Evolutionary conservation across 2,797 vertebrate genomes (phyloP).

Genomic region (Craterocephalus amniculus): DNA sequence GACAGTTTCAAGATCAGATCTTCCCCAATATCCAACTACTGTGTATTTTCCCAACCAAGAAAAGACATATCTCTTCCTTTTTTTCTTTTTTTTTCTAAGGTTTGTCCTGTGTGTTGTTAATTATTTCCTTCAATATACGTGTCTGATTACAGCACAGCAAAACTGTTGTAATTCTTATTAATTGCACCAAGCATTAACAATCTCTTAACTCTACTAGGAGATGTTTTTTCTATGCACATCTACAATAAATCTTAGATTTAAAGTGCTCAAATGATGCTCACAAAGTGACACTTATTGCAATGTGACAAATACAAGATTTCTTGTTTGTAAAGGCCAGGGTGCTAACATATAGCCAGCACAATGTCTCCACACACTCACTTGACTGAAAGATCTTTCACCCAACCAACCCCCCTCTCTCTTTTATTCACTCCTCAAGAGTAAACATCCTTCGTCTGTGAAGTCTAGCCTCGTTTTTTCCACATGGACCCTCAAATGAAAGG

Average conservation of each 20-base stretch:
- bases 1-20: constrained; percentile 3
- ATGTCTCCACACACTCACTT: constrained; percentile 33
- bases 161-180: background rate
- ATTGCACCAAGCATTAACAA: background rate
- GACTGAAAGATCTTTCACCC: constrained; percentile 56
- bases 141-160: background rate
- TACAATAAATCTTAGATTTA: background rate
- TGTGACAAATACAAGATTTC: constrained; percentile 20
- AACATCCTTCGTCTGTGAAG: constrained; percentile 69
- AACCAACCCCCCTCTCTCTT: constrained; percentile 51
- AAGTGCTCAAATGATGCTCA: background rate
- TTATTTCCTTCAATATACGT: background rate
- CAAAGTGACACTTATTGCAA: constrained; percentile 1
- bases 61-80: too few relatives aligned
- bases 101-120: background rate
- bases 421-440: constrained; percentile 67
- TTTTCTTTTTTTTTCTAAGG: background rate
- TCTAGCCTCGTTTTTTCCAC: constrained; percentile 68
- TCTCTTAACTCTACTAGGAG: background rate
- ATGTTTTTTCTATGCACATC: background rate
- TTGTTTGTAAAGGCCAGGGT: constrained; percentile 19
- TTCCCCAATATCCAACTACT: background rate
- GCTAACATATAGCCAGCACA: constrained; percentile 15
- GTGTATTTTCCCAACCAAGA: background rate
- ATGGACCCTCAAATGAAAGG: constrained; percentile 75